A percentile compares a stretch with the other conserved stretches of the same genome.
Evolutionary conservation across 2,888 invertebrate genomes (phyloP).

Genomic region (Drosophila dives): DNA sequence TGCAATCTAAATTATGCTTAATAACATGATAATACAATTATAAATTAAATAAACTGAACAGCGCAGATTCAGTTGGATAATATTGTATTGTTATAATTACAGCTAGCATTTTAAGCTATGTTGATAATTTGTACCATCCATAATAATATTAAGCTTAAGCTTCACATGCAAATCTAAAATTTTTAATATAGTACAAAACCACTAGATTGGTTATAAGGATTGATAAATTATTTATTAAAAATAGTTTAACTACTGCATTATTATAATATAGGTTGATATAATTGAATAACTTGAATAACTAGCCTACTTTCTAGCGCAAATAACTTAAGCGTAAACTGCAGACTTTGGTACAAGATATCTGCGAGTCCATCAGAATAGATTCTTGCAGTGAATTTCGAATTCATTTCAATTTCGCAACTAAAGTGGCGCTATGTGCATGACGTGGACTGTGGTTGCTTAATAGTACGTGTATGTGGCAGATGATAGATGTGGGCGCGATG

Average conservation of each 20-base stretch:
- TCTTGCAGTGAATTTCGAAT: constrained; percentile 3
- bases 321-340: neutral
- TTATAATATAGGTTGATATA: neutral
- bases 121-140: neutral
- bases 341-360: constrained; percentile 11
- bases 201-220: neutral
- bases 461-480: constrained; percentile 26
- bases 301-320: constrained; percentile 25
- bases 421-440: constrained; percentile 74
- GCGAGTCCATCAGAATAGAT: constrained; percentile 4
- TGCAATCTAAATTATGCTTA: neutral
- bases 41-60: neutral
- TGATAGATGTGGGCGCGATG: constrained; percentile 47
- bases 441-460: constrained; percentile 52
- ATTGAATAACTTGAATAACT: neutral
- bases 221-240: neutral
- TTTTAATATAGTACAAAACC: neutral
- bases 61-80: neutral
- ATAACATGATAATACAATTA: neutral
- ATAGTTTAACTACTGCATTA: no score
- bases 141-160: neutral
- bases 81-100: neutral
- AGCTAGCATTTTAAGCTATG: neutral
- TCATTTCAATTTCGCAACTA: constrained; percentile 22
- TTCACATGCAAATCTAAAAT: constrained; percentile 3